A percentile compares a stretch with the other conserved stretches of the same genome.
Evolutionary conservation across 2,113 vertebrate genomes (phyloP).

Genomic region (Gorsachius goisagi): DNA sequence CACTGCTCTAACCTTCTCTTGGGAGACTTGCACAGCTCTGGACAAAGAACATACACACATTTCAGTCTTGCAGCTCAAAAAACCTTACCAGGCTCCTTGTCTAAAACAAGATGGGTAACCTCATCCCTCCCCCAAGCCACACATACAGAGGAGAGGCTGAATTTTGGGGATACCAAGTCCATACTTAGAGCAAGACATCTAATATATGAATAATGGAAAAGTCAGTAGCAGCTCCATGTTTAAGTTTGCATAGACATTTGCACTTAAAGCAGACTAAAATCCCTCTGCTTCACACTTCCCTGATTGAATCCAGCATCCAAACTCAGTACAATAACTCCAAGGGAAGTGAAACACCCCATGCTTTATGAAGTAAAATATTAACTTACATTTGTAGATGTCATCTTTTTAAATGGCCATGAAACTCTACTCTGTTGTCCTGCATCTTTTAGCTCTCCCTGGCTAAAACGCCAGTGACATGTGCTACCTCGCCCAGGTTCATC

Average conservation of each 20-base stretch:
- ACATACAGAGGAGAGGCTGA: not conserved
- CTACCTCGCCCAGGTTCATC: not conserved
- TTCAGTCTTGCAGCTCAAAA: not conserved
- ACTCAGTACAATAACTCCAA: not conserved
- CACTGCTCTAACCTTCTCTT: not conserved
- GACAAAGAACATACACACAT: not conserved
- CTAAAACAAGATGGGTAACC: not conserved
- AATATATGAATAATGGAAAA: not conserved
- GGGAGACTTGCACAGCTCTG: not conserved
- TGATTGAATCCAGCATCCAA: not conserved
- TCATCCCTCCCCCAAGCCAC: not conserved
- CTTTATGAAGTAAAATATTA: not conserved
- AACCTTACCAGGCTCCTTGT: not conserved
- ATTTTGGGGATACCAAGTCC: not conserved
- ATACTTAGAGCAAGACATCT: not conserved
- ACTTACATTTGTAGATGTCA: not conserved
- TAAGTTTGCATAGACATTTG: slow-evolving; percentile 11
- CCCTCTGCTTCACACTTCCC: not conserved
- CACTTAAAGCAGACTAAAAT: not conserved
- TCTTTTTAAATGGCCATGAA: not conserved
- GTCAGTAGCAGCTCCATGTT: not conserved
- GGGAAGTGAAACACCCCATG: not conserved
- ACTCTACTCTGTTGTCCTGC: not conserved
- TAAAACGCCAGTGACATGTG: not conserved
- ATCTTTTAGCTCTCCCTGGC: not conserved